phyloP scores from a whole-genome alignment of 2,797 vertebrate genomes.

The Coracias cyanogaster region DNA sequence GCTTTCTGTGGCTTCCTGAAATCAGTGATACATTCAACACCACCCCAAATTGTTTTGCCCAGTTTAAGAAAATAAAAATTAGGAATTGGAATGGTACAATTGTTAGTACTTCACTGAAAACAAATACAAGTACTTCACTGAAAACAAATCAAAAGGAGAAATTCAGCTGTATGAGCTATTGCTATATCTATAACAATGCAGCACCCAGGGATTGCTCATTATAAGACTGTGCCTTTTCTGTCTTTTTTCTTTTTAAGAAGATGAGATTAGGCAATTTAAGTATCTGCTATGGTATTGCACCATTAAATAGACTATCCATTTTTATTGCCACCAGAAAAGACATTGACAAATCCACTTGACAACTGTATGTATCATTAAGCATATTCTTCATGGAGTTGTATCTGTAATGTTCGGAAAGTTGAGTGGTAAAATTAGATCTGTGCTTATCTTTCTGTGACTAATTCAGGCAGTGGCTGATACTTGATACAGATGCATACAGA shows the following conservation, averaged over 20 bases:
- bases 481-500: neutral
- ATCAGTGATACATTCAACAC: neutral
- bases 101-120: neutral
- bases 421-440: neutral
- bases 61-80: neutral
- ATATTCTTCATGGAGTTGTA: neutral
- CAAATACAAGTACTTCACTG: neutral
- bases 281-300: neutral
- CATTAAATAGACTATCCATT: neutral
- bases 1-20: neutral
- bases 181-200: neutral
- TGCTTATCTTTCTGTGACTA: conserved; percentile 16
- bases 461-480: neutral
- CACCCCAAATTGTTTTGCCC: neutral
- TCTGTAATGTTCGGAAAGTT: neutral
- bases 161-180: neutral
- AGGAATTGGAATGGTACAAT: neutral
- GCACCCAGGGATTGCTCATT: neutral
- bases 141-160: neutral
- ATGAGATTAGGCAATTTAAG: neutral
- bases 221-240: neutral
- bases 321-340: neutral
- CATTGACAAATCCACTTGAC: neutral
- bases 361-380: neutral
- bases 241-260: neutral